Conservation (phyloP, 2,113 vertebrate species). For the Poecile atricapillus region DNA sequence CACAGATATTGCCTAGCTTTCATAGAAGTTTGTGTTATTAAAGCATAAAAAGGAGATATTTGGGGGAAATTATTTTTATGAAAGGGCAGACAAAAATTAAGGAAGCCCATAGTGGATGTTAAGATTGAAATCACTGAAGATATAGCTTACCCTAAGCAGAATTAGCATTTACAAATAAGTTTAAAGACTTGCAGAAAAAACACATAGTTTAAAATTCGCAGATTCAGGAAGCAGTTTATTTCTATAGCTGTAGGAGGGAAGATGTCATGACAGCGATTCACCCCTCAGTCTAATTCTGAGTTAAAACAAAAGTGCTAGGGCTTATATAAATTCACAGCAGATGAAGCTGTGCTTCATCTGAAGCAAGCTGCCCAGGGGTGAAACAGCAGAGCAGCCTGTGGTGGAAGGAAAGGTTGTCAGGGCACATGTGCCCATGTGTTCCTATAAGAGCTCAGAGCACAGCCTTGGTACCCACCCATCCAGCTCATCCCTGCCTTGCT, state of each 20-base stretch:
- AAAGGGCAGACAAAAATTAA: background rate
- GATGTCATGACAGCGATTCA: rapidly evolving
- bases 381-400: background rate
- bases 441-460: background rate
- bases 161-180: background rate
- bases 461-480: rapidly evolving
- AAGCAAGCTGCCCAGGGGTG: background rate
- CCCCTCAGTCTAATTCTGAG: background rate
- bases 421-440: rapidly evolving
- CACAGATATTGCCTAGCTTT: background rate
- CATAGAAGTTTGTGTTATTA: background rate
- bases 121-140: background rate
- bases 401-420: background rate
- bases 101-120: background rate
- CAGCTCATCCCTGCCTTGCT: rapidly evolving
- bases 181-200: background rate
- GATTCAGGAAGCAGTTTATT: background rate
- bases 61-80: background rate
- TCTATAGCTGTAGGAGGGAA: background rate
- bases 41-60: background rate
- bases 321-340: background rate
- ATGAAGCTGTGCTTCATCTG: no score
- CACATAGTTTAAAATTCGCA: background rate
- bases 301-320: background rate
- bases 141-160: background rate